These are phyloP conservation scores for Bambusicola thoracicus DNA, from an alignment of 2,113 vertebrate genomes.

Conservation along the genomic window DNA sequence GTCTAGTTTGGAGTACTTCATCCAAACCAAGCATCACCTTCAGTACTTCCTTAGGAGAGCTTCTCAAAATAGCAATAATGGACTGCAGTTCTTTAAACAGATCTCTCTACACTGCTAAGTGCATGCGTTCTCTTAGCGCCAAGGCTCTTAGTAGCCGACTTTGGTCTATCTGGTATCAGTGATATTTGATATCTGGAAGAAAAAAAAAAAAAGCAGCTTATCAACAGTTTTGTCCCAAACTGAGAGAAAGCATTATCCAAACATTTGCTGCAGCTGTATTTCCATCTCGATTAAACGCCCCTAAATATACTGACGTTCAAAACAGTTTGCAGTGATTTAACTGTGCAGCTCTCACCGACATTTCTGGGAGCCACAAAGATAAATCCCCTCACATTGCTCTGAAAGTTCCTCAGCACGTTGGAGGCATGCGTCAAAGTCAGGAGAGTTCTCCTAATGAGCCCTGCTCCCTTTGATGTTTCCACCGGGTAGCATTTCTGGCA, in stretches of 20 bases:
- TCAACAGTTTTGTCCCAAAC: neutral
- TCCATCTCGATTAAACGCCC: constrained; percentile 21
- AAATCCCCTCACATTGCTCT: constrained; percentile 15
- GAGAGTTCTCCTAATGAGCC: constrained; percentile 53
- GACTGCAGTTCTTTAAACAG: neutral
- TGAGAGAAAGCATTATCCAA: neutral
- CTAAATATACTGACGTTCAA: neutral
- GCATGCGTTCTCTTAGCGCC: neutral
- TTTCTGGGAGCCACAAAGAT: constrained; percentile 6
- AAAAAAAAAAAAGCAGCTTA: neutral
- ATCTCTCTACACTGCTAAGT: neutral
- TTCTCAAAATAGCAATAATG: neutral
- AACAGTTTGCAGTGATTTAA: neutral
- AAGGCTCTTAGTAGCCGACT: neutral
- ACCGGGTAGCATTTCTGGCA: neutral
- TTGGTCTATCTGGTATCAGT: neutral
- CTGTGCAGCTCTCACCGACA: neutral
- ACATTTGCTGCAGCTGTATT: neutral
- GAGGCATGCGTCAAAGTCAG: constrained; percentile 23
- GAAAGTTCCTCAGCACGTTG: constrained; percentile 21
- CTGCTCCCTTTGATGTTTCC: constrained; percentile 42
- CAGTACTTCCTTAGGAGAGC: neutral
- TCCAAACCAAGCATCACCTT: neutral
- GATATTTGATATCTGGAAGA: neutral
- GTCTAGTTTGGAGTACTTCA: neutral